phyloP scores from a whole-genome alignment of 2,113 vertebrate genomes.

The Heterochromis multidens region DNA sequence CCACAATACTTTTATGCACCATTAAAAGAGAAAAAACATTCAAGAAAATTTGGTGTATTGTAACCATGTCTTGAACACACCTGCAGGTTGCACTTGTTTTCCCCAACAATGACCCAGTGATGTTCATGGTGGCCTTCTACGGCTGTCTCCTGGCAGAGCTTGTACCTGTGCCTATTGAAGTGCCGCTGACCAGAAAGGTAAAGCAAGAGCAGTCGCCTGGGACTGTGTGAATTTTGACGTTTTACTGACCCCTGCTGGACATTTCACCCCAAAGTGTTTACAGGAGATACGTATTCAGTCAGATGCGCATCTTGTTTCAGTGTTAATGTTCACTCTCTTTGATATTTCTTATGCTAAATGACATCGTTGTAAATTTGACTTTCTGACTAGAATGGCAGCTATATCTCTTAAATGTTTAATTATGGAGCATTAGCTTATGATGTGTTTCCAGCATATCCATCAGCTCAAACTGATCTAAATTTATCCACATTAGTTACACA shows the following conservation, averaged over 20 bases:
- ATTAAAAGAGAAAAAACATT: not conserved
- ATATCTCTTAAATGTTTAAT: slow-evolving; percentile 2
- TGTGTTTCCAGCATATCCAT: not conserved
- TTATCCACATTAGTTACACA: slow-evolving; percentile 11
- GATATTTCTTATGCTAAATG: not conserved
- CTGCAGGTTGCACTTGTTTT: slow-evolving; percentile 92
- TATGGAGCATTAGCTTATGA: not conserved
- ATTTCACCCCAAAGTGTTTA: not conserved
- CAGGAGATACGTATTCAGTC: not conserved
- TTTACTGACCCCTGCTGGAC: slow-evolving; percentile 61
- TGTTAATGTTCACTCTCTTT: not conserved
- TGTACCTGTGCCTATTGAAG: slow-evolving; percentile 95
- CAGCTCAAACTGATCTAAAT: slow-evolving; percentile 13
- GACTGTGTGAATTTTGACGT: not conserved
- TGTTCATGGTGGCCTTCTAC: slow-evolving; percentile 98
- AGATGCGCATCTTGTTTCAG: not conserved
- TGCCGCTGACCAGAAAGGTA: slow-evolving; percentile 95
- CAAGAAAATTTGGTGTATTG: not conserved
- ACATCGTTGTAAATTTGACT: not conserved
- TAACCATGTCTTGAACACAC: not conserved
- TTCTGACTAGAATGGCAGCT: not conserved
- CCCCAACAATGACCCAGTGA: slow-evolving; percentile 94
- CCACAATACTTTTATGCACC: not conserved
- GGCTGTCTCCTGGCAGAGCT: slow-evolving; percentile 93
- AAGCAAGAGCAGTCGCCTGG: not conserved